Conservation (phyloP, 2,113 vertebrate species). For the Panthera tigris region DNA sequence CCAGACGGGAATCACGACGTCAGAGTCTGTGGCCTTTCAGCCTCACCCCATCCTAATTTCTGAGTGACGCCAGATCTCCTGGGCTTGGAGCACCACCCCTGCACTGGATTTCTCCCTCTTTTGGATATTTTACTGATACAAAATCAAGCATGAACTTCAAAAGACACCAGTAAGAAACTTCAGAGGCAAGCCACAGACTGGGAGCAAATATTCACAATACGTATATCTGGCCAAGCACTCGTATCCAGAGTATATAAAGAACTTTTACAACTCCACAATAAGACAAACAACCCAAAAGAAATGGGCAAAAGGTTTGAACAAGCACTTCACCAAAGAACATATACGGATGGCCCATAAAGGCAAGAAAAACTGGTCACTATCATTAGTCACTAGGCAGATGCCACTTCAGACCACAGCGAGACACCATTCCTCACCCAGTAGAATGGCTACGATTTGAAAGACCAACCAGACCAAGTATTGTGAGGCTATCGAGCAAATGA, state of each 20-base stretch:
- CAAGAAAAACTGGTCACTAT: not conserved
- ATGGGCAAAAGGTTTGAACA: not conserved
- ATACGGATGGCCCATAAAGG: not conserved
- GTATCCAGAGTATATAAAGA: not conserved
- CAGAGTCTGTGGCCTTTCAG: not conserved
- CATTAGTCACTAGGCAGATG: not conserved
- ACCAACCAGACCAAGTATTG: not conserved
- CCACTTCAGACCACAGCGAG: not conserved
- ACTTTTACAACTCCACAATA: not conserved
- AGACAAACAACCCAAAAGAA: not conserved
- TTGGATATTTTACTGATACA: not conserved
- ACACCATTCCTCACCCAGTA: not conserved
- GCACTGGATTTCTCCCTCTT: not conserved
- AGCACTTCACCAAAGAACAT: not conserved
- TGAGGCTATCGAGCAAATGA: rapidly evolving
- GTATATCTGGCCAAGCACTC: not conserved
- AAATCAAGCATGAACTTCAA: not conserved
- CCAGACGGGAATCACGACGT: rapidly evolving
- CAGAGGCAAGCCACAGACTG: not conserved
- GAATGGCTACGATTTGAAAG: not conserved
- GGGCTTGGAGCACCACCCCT: not conserved
- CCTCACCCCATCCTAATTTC: not conserved
- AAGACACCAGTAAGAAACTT: not conserved
- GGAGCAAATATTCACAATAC: not conserved
- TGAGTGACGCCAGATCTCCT: not conserved